phyloP scores from a whole-genome alignment of 2,113 vertebrate genomes.

The Spheniscus mendiculus region DNA sequence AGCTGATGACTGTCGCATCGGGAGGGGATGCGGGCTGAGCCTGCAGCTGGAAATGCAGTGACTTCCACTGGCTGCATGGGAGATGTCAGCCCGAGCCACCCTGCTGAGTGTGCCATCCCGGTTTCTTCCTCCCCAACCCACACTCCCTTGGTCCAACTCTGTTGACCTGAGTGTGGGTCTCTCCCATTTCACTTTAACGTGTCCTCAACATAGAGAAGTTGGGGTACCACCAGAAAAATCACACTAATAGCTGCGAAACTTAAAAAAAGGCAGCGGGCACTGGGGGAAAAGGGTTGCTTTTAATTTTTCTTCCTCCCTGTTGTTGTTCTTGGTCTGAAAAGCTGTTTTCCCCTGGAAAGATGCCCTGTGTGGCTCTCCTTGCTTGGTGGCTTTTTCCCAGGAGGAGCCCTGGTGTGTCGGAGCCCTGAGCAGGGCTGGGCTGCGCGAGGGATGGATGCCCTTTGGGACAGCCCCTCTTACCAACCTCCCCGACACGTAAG shows the following conservation, averaged over 20 bases:
- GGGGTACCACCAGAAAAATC: not conserved
- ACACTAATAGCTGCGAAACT: not conserved
- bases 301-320: not conserved
- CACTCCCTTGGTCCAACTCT: not conserved
- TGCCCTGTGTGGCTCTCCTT: not conserved
- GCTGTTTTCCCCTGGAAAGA: not conserved
- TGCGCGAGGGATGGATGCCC: not conserved
- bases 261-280: not conserved
- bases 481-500: not conserved
- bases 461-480: not conserved
- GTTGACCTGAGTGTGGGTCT: not conserved
- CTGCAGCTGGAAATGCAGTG: fast-evolving
- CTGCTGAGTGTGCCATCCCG: fast-evolving
- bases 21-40: not conserved
- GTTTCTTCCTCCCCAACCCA: not conserved
- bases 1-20: not conserved
- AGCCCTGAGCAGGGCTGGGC: not conserved
- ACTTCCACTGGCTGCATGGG: not conserved
- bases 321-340: not conserved
- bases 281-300: not conserved
- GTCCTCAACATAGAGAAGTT: not conserved
- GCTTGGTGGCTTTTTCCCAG: not conserved
- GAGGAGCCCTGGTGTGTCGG: fast-evolving
- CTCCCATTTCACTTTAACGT: not conserved
- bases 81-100: not conserved